These are phyloP conservation scores for Myodes glareolus DNA, from an alignment of 2,113 vertebrate species.

Conservation along the genomic window DNA sequence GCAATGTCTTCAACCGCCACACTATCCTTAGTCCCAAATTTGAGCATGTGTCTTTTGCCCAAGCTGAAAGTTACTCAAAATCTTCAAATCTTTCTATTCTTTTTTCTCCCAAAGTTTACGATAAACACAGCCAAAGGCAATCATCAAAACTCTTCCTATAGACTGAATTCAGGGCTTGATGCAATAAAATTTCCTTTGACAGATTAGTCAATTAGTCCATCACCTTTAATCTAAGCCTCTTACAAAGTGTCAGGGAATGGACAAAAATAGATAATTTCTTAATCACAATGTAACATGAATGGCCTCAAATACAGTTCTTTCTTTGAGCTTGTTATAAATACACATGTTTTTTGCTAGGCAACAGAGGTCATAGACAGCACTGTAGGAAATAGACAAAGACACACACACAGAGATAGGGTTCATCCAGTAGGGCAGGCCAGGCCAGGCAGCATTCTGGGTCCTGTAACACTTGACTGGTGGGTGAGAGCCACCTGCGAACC, in stretches of 20 bases:
- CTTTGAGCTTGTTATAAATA: conserved; percentile 75
- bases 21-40: neutral
- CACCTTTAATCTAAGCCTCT: neutral
- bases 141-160: neutral
- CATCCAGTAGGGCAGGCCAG: conserved; percentile 44
- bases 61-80: neutral
- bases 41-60: neutral
- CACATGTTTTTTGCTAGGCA: conserved; percentile 63
- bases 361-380: conserved; percentile 45
- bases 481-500: conserved; percentile 76
- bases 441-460: conserved; percentile 61
- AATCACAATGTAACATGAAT: neutral
- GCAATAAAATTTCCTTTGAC: neutral
- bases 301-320: neutral
- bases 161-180: neutral
- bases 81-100: neutral
- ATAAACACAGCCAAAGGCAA: neutral
- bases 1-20: neutral
- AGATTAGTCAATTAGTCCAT: neutral
- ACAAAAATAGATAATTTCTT: neutral
- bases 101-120: neutral
- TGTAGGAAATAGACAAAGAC: conserved; percentile 19
- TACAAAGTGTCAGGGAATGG: neutral
- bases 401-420: conserved; percentile 39
- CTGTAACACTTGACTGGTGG: conserved; percentile 77